Conservation (phyloP, 2,888 invertebrate genomes). For the Drosophila eohydei region DNA sequence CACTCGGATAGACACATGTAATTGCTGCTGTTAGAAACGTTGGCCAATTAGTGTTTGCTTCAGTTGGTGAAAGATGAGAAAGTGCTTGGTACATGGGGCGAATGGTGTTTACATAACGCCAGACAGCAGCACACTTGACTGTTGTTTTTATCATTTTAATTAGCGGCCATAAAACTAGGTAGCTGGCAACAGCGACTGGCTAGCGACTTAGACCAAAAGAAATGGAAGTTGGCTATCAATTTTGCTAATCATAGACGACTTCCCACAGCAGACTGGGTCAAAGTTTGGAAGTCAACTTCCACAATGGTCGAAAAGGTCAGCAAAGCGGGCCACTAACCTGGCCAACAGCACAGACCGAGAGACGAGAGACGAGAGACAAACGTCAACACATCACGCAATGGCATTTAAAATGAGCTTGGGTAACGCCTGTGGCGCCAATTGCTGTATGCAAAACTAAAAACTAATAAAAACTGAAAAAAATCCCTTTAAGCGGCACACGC, state of each 20-base stretch:
- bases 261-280: slow-evolving; percentile 42
- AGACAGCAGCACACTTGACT: slow-evolving; percentile 17
- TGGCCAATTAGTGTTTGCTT: slow-evolving; percentile 30
- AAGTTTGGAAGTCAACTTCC: slow-evolving; percentile 33
- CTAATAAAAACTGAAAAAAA: background rate
- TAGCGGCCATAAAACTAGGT: slow-evolving; percentile 32
- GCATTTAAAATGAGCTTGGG: slow-evolving; percentile 35
- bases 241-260: slow-evolving; percentile 26
- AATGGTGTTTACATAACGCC: slow-evolving; percentile 38
- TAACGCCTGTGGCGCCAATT: slow-evolving; percentile 48
- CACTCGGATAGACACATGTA: slow-evolving; percentile 9
- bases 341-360: background rate
- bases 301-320: slow-evolving; percentile 33
- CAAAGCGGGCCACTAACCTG: slow-evolving; percentile 17
- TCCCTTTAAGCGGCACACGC: slow-evolving; percentile 53
- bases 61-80: slow-evolving; percentile 67
- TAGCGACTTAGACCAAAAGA: slow-evolving; percentile 20
- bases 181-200: background rate
- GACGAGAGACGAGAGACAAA: background rate
- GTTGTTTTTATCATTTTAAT: slow-evolving; percentile 41
- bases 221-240: slow-evolving; percentile 35
- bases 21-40: slow-evolving; percentile 15
- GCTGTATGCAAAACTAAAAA: slow-evolving; percentile 19
- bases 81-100: slow-evolving; percentile 36
- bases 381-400: slow-evolving; percentile 49